phyloP scores from a whole-genome alignment of 1,140 invertebrate genomes.

The Tetramorium simillimum region DNA sequence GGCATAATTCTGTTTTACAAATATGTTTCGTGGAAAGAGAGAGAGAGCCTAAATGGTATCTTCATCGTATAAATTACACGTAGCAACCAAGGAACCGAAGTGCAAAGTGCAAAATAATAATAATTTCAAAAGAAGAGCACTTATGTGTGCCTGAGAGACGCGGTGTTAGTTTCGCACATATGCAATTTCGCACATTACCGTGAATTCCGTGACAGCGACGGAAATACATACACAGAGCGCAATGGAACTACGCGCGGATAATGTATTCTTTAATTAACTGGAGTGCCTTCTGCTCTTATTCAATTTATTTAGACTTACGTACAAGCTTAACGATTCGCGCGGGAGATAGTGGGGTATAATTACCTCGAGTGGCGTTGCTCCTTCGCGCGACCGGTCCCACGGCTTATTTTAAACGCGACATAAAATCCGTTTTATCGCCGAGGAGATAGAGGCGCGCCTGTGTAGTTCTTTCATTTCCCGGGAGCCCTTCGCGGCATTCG shows the following conservation, averaged over 20 bases:
- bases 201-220: not conserved
- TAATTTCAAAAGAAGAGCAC: not conserved
- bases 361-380: conserved; percentile 64
- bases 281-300: conserved; percentile 48
- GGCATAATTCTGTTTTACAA: conserved; percentile 21
- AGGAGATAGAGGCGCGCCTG: conserved; percentile 6
- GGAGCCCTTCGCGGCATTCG: conserved; percentile 72
- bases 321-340: conserved; percentile 26
- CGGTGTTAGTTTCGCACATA: not conserved
- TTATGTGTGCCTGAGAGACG: too few species aligned
- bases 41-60: not conserved
- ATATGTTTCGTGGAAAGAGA: not conserved
- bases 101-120: not conserved
- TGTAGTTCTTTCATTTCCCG: conserved; percentile 6
- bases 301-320: conserved; percentile 53
- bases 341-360: conserved; percentile 65
- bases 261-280: conserved; percentile 46
- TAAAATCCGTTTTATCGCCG: conserved; percentile 80
- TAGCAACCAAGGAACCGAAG: not conserved
- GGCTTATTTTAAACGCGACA: conserved; percentile 80
- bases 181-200: not conserved
- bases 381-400: conserved; percentile 69
- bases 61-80: not conserved
- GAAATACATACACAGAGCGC: not conserved
- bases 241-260: not conserved